Percentiles rank a stretch among this genome's conserved stretches.
phyloP scores from a whole-genome alignment of 2,888 invertebrate genomes.

The Leptura quadrifasciata region DNA sequence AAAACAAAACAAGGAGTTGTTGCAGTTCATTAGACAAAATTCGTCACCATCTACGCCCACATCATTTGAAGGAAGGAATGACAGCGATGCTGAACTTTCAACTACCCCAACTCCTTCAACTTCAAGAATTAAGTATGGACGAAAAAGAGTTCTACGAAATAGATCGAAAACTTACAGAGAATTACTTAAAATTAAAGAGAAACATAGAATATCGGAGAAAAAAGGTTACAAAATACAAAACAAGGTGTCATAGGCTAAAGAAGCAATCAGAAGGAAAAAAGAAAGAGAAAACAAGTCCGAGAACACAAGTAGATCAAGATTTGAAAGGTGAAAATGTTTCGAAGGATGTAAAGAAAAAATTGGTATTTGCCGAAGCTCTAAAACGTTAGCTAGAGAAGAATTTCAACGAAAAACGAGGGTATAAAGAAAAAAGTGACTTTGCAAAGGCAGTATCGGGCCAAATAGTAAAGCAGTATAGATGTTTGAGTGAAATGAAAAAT shows the following conservation, averaged over 20 bases:
- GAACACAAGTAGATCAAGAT: not conserved
- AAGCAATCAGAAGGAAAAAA: not conserved
- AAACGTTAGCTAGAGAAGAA: not conserved
- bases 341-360: not conserved
- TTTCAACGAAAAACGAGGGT: not conserved
- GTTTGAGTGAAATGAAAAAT: not conserved
- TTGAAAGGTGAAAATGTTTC: not conserved
- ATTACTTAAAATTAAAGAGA: too few relatives aligned
- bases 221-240: not conserved
- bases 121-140: too few relatives aligned
- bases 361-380: constrained; percentile 3
- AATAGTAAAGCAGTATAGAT: not conserved
- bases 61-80: too few relatives aligned
- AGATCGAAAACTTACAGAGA: too few relatives aligned
- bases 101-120: too few relatives aligned
- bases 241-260: not conserved
- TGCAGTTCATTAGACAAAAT: too few relatives aligned
- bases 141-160: too few relatives aligned
- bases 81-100: too few relatives aligned
- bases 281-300: not conserved
- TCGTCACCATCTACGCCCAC: too few relatives aligned
- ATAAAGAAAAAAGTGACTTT: constrained; percentile 7
- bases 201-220: too few relatives aligned
- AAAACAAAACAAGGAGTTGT: too few relatives aligned
- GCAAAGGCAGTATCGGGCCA: not conserved